Evolutionary conservation across 2,888 invertebrate genomes (phyloP).

Genomic region (Pandemis heparana): DNA sequence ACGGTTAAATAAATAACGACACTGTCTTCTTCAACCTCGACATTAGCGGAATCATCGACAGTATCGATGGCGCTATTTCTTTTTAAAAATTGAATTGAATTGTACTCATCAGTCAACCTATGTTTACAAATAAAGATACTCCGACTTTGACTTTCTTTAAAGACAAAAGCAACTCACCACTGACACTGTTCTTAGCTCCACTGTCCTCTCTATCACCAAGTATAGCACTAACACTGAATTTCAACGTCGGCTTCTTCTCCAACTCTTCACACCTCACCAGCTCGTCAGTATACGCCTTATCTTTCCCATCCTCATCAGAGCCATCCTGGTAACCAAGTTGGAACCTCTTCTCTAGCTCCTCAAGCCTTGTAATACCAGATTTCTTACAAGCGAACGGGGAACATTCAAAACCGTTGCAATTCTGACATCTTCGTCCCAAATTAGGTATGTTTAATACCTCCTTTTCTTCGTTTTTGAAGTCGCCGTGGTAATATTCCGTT

Average conservation of each 20-base stretch:
- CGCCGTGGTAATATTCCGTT: constrained; percentile 71
- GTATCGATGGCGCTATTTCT: too few species aligned
- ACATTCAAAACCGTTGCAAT: constrained; percentile 85
- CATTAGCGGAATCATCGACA: too few species aligned
- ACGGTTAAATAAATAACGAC: too few species aligned
- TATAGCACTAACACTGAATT: constrained; percentile 97
- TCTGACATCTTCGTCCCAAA: constrained; percentile 78
- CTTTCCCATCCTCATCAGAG: constrained; percentile 72
- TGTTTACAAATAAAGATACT: too few species aligned
- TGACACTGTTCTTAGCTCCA: constrained; percentile 64
- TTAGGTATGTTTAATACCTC: constrained; percentile 77
- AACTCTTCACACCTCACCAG: constrained; percentile 77
- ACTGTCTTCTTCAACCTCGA: too few species aligned
- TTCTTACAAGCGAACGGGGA: constrained; percentile 81
- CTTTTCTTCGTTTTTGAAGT: constrained; percentile 70
- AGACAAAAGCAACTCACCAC: too few species aligned
- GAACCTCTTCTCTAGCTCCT: constrained; percentile 78
- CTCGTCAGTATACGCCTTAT: constrained; percentile 69
- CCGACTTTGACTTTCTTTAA: too few species aligned
- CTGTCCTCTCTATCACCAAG: constrained; percentile 88
- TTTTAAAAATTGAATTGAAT: too few species aligned
- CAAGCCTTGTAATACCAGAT: constrained; percentile 73
- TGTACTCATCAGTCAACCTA: too few species aligned
- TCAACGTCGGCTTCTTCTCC: constrained; percentile 91
- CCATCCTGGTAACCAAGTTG: constrained; percentile 73